A percentile compares a stretch with the other conserved stretches of the same genome.
Evolutionary conservation across 2,888 invertebrate species (phyloP).

Genomic region (Nasonia oneida): DNA sequence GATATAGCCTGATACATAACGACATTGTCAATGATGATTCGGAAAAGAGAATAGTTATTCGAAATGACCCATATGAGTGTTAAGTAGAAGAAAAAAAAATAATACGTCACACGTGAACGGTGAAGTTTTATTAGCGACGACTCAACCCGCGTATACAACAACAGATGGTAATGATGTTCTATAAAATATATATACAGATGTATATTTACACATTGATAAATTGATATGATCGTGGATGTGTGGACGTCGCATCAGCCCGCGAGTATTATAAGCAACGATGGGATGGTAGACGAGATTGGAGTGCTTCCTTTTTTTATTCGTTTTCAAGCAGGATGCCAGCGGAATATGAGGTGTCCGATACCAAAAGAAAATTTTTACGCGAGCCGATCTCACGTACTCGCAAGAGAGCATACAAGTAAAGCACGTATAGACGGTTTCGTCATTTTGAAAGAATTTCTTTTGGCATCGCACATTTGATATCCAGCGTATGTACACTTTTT

Average conservation of each 20-base stretch:
- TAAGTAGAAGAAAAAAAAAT: conserved; percentile 21
- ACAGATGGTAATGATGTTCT: conserved; percentile 40
- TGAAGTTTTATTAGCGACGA: conserved; percentile 52
- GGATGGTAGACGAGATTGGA: conserved; percentile 6
- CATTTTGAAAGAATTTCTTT: not conserved
- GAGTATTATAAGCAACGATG: conserved; percentile 46
- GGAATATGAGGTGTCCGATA: not conserved
- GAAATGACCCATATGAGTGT: conserved; percentile 34
- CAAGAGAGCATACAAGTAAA: no score
- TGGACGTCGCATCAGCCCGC: conserved; percentile 24
- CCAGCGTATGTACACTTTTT: not conserved
- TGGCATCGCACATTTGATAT: not conserved
- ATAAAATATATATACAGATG: conserved; percentile 29
- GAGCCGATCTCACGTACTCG: not conserved
- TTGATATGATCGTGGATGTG: conserved; percentile 34
- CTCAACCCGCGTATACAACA: conserved; percentile 17
- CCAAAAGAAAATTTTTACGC: not conserved
- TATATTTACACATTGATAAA: conserved; percentile 26
- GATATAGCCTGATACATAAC: not conserved
- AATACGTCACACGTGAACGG: conserved; percentile 18
- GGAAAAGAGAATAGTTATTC: conserved; percentile 5
- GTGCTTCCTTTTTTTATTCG: not conserved
- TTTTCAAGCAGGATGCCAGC: conserved; percentile 11
- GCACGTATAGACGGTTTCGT: not conserved
- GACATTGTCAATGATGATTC: conserved; percentile 18